A percentile compares a stretch with the other conserved stretches of the same genome.
These are phyloP conservation scores for Aricia agestis DNA, from an alignment of 1,140 invertebrate genomes.

Conservation along the genomic window DNA sequence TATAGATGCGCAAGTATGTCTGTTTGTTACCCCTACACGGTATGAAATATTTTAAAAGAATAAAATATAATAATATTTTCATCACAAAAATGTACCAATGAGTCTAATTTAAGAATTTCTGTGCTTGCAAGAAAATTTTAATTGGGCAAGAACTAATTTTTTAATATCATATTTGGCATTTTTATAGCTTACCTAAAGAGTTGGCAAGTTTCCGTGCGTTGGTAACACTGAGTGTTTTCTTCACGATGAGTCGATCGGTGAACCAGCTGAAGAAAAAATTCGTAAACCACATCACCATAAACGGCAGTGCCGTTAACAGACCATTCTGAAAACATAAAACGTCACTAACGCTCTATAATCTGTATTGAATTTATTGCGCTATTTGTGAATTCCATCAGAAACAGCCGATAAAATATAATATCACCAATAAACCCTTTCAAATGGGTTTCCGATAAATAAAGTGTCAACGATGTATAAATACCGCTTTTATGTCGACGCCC, in stretches of 20 bases:
- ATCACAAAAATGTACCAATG: too few species aligned
- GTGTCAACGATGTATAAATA: slow-evolving; percentile 33
- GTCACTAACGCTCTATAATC: too few species aligned
- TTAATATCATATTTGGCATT: too few species aligned
- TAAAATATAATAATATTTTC: too few species aligned
- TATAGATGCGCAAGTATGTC: too few species aligned
- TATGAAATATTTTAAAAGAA: too few species aligned
- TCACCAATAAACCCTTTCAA: neutral
- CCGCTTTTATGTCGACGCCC: slow-evolving; percentile 83
- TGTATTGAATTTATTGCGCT: slow-evolving; percentile 44
- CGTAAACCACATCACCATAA: slow-evolving; percentile 75
- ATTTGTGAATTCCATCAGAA: slow-evolving; percentile 3
- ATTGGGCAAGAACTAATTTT: too few species aligned
- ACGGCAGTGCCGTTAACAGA: slow-evolving; percentile 80
- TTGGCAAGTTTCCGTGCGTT: slow-evolving; percentile 73
- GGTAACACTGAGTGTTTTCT: slow-evolving; percentile 57
- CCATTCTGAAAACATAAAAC: slow-evolving; percentile 75
- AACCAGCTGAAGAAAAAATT: slow-evolving; percentile 73
- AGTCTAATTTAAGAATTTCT: too few species aligned
- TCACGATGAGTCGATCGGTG: slow-evolving; percentile 65
- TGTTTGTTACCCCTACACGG: too few species aligned
- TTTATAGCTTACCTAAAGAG: slow-evolving; percentile 55
- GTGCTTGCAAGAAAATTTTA: too few species aligned
- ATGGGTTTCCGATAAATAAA: slow-evolving; percentile 1
- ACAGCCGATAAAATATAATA: neutral